These are phyloP conservation scores for Thamnophis sirtalis DNA, from an alignment of 2,113 vertebrate genomes.

Conservation along the genomic window DNA sequence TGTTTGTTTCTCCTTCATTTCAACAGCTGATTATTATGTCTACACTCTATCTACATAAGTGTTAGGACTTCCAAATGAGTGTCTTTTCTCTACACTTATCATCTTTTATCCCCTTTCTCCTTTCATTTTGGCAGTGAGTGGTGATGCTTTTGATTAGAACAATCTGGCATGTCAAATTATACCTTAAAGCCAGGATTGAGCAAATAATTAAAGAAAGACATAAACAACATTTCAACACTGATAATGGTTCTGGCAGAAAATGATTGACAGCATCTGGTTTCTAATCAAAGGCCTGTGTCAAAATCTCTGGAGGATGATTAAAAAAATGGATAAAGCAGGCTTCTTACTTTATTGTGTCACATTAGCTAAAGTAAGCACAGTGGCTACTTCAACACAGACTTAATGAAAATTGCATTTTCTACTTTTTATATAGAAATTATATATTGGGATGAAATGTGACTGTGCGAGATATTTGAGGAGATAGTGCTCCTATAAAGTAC, in stretches of 20 bases:
- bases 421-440: background rate
- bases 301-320: background rate
- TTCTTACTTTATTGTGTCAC: background rate
- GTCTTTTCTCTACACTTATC: slow-evolving; percentile 45
- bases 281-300: background rate
- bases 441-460: background rate
- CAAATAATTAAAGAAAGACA: background rate
- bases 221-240: background rate
- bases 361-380: background rate
- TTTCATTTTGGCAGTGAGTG: slow-evolving; percentile 42
- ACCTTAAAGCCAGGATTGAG: slow-evolving; percentile 23
- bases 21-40: slow-evolving; percentile 62
- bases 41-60: slow-evolving; percentile 64
- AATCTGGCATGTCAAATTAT: slow-evolving; percentile 48
- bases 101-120: slow-evolving; percentile 36
- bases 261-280: slow-evolving; percentile 34
- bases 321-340: background rate
- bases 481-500: background rate
- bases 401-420: background rate
- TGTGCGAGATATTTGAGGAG: background rate
- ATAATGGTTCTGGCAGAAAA: slow-evolving; percentile 11
- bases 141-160: slow-evolving; percentile 36
- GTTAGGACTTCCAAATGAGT: slow-evolving; percentile 52
- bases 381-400: background rate
- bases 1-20: slow-evolving; percentile 64